A percentile compares a stretch with the other conserved stretches of the same genome.
phyloP scores from a whole-genome alignment of 2,113 vertebrate species.

The Hepsetus odoe region DNA sequence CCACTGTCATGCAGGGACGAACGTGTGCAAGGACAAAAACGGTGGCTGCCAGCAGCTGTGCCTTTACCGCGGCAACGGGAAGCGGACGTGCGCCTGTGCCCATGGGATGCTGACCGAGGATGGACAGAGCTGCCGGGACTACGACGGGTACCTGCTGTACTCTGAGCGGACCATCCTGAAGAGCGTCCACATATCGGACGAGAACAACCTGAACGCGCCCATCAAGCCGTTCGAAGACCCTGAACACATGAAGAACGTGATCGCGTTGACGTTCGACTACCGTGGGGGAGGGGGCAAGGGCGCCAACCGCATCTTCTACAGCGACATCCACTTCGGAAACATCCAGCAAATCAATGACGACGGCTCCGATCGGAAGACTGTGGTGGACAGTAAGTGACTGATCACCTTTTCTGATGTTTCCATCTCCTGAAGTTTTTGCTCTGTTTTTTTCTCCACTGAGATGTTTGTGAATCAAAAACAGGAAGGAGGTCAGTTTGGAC shows the following conservation, averaged over 20 bases:
- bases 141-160: constrained; percentile 94
- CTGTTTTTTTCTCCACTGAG: too few species aligned
- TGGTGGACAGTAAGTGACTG: constrained; percentile 91
- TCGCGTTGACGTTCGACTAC: constrained; percentile 92
- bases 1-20: constrained; percentile 80
- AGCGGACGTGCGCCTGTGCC: constrained; percentile 88
- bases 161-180: constrained; percentile 96
- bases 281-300: constrained; percentile 82
- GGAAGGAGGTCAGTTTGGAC: too few species aligned
- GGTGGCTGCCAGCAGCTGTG: constrained; percentile 94
- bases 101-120: constrained; percentile 92
- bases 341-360: constrained; percentile 97
- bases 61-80: constrained; percentile 81
- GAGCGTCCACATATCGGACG: constrained; percentile 94
- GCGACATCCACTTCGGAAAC: constrained; percentile 97
- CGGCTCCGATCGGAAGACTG: constrained; percentile 85
- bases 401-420: neutral
- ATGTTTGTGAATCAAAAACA: too few species aligned
- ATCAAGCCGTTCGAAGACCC: constrained; percentile 95
- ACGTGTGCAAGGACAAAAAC: constrained; percentile 88
- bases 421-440: too few species aligned
- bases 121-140: constrained; percentile 84
- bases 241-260: constrained; percentile 97
- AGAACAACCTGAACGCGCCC: constrained; percentile 93
- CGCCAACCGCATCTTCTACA: constrained; percentile 94